Percentiles rank a stretch among this genome's conserved stretches.
phyloP scores from a whole-genome alignment of 2,113 vertebrate genomes.

The Rhynchomys soricoides region DNA sequence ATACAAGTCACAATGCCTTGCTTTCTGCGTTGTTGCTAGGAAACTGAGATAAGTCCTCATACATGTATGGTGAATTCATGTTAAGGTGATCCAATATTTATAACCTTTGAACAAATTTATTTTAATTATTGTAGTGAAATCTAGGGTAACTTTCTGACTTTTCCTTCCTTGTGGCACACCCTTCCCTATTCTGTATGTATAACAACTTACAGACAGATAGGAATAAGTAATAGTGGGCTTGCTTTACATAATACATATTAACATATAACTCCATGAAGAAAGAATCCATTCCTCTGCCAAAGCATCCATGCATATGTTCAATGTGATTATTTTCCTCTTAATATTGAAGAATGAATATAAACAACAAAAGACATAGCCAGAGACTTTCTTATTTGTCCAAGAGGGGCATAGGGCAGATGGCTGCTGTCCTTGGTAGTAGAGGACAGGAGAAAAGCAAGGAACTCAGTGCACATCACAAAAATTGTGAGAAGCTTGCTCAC shows the following conservation, averaged over 20 bases:
- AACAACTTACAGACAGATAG: background rate
- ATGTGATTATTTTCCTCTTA: background rate
- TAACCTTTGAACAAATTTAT: background rate
- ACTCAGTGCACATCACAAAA: background rate
- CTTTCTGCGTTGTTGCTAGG: background rate
- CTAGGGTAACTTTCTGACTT: background rate
- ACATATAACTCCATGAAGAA: background rate
- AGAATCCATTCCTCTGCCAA: background rate
- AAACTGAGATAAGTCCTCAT: background rate
- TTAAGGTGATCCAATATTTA: background rate
- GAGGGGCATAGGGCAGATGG: background rate
- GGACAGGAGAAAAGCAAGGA: accelerated
- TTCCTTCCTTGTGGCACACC: background rate
- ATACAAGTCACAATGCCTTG: accelerated
- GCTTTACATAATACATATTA: background rate
- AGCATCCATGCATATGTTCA: background rate
- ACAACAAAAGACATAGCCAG: background rate
- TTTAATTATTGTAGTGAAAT: background rate
- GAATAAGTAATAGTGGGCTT: background rate
- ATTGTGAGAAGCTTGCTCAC: background rate
- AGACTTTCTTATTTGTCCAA: background rate
- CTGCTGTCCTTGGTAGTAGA: background rate
- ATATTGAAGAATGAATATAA: background rate
- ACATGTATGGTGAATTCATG: background rate
- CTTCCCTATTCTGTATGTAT: background rate